Evolutionary conservation across 2,797 vertebrate species (phyloP), one percentile per base, ranked within the genome.

Genomic region (Lophotriccus pileatus): DNA sequence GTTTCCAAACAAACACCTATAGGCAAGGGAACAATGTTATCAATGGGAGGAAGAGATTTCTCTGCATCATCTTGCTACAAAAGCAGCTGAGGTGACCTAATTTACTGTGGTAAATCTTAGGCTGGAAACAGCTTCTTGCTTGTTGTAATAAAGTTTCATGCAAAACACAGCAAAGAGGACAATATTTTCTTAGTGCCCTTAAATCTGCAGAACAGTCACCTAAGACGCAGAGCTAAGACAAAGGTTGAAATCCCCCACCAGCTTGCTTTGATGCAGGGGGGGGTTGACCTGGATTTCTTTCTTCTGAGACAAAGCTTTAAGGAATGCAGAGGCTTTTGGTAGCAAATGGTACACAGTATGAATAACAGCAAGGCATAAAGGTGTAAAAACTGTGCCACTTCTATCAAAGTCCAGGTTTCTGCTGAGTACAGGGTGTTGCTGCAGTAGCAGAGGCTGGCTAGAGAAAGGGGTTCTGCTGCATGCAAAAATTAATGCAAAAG

Each of bases 221-320:
- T 86, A 84, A 96, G 82, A 88, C 0, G 2, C 5, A 15, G 85
- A 86, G 58, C 68, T 94, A 95, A 96, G 88, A 93, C 90, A 94
- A 96, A 94, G 88, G 90, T 86, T 94, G 84, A 95, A 94, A 94
- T 73, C 80, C 67, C 83, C 94, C 67, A 66, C 93, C 39, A 90
- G 94, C 47, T 87, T 84, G 47, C 94, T 96, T 96, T 94, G 77
- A 93, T 86, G 66, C 36, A 24, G 67, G 27, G 32, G 39, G 43
- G 68, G 80, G 87, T 86, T 96, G 94, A 94, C 93, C 93, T 1
- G 8, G 70, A 79, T 95, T 95, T 95, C 90, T 94, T 94, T 96
- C 60, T 95, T 91, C 67, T 84, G 90, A 95, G 94, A 95, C 73
- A 88, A 95, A 96, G 94, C 90, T 91, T 88, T 93, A 93, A 86